Evolutionary conservation across 2,888 invertebrate genomes (phyloP), one percentile per base, ranked within the genome.

Genomic region (Idaea straminata): DNA sequence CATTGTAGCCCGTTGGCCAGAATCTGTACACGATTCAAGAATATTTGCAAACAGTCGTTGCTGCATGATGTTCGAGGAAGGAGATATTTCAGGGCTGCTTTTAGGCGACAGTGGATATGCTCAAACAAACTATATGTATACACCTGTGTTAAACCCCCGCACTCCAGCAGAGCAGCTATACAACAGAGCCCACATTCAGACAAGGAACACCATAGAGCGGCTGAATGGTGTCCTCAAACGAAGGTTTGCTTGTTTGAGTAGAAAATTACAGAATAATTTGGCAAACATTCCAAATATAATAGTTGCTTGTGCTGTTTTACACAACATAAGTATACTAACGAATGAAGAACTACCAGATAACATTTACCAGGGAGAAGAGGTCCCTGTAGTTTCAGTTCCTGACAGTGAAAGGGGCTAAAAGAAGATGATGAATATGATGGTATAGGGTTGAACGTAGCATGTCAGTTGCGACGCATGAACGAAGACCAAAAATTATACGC

Each of bases 1-100:
- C 68, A 61, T 65, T 25, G 72, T 75, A 6, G 73, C 72, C 57
- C 66, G 64, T 7, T 74, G 75, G 74, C 69, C 71, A 59, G 73
- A 74, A 61, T 71, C 71, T 38, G 65, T 69, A 10, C 75, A 73
- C 68, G 74, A 73, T 57, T 68, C 71, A 4, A 63, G 72, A 59
- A 72, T 77, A 59, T 72, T 72, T 13, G 68, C 62, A 34, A 70
- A 72, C 57, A 57, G 63, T 35, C 25, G 62, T 5, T 15, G 71
- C 15, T 71, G 70, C 59, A 64, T 65, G 62, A 15, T 66, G 62
- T 58, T 58, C 10, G 58, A 58, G 58, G 58, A 58, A 5, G 35
- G 61, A 7, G 13, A 61, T 61, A 61, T 61, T 36, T 35, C 25
- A 61, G 61, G 61, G n/a, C 61, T 61, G 25, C 61, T 61, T 61